Conservation (phyloP, 2,888 invertebrate genomes). For the Himalopsyche anomala region DNA sequence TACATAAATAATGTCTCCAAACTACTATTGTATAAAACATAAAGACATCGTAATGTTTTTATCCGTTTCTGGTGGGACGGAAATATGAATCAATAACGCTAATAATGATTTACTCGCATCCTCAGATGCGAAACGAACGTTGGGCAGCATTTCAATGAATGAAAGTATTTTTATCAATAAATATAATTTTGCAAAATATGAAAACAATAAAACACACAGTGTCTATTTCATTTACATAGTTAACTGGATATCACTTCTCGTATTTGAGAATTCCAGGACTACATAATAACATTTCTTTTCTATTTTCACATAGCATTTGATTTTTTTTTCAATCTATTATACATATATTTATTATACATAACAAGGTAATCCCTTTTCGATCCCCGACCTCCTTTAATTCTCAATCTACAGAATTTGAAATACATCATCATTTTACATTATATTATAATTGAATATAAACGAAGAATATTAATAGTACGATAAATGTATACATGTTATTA, state of each 20-base stretch:
- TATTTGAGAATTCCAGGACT: neutral
- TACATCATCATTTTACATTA: neutral
- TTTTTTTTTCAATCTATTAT: slow-evolving; percentile 35
- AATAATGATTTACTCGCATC: slow-evolving; percentile 43
- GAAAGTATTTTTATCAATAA: slow-evolving; percentile 19
- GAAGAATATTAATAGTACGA: neutral
- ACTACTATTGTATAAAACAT: slow-evolving; percentile 60
- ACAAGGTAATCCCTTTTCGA: neutral
- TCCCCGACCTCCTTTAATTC: neutral
- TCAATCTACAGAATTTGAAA: slow-evolving; percentile 14
- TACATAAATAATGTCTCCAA: slow-evolving; percentile 60
- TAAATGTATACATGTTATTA: slow-evolving; percentile 14
- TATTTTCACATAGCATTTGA: neutral
- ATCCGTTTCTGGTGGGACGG: slow-evolving; percentile 61
- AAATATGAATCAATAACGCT: slow-evolving; percentile 61
- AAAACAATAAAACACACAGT: slow-evolving; percentile 42
- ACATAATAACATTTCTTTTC: slow-evolving; percentile 34
- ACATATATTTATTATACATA: slow-evolving; percentile 14
- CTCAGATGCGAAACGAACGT: slow-evolving; percentile 32
- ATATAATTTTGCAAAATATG: slow-evolving; percentile 34
- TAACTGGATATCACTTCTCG: neutral
- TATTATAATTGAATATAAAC: neutral
- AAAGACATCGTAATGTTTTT: slow-evolving; percentile 47
- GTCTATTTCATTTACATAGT: slow-evolving; percentile 35
- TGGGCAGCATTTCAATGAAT: slow-evolving; percentile 21